Evolutionary conservation across 2,113 vertebrate genomes (phyloP).

Genomic region (Sebastes schlegelii): DNA sequence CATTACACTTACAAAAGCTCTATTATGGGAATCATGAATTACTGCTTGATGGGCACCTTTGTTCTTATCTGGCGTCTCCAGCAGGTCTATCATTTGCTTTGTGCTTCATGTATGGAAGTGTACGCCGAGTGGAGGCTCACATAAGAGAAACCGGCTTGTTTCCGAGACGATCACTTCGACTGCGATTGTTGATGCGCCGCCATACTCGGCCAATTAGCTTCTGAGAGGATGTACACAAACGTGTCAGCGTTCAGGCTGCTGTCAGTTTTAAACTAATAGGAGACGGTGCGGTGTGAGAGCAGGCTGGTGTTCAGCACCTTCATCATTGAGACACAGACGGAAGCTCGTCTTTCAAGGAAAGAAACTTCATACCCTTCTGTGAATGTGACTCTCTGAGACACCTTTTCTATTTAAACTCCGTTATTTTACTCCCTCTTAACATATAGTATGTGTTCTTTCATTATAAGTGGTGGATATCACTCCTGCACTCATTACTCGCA

Average conservation of each 20-base stretch:
- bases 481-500: neutral
- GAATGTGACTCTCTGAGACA: neutral
- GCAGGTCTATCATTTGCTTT: constrained; percentile 31
- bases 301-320: neutral
- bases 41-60: constrained; percentile 41
- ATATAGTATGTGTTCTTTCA: neutral
- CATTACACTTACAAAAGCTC: constrained; percentile 2
- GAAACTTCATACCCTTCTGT: neutral
- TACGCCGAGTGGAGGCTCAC: constrained; percentile 1
- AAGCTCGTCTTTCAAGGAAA: constrained; percentile 15
- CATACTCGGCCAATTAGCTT: constrained; percentile 1
- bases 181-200: neutral
- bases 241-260: constrained; percentile 20
- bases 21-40: constrained; percentile 23
- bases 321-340: neutral
- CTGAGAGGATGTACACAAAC: constrained; percentile 17
- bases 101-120: neutral
- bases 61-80: constrained; percentile 41
- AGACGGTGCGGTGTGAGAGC: neutral
- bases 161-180: constrained; percentile 14
- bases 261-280: constrained; percentile 30
- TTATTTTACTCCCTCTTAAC: neutral
- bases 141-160: constrained; percentile 1
- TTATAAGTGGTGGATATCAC: neutral
- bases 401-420: neutral